These are phyloP conservation scores for Cryptoblepharus egeriae DNA, from an alignment of 2,797 vertebrate species.

Conservation along the genomic window DNA sequence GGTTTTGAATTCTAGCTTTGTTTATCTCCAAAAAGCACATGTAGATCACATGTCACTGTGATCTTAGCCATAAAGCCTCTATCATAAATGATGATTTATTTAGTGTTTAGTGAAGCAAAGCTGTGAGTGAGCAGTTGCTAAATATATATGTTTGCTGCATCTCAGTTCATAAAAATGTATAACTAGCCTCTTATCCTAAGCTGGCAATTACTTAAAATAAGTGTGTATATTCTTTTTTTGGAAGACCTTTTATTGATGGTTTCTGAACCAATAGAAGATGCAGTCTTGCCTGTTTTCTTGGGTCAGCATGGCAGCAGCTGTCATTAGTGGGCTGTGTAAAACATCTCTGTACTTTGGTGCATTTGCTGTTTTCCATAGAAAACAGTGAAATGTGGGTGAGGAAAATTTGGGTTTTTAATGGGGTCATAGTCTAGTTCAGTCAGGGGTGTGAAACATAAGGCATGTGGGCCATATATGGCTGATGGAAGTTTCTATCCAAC, in stretches of 20 bases:
- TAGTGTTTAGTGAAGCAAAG: background rate
- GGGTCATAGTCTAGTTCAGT: background rate
- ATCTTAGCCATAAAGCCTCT: background rate
- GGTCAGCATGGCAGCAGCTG: background rate
- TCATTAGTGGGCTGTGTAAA: background rate
- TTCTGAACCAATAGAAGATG: background rate
- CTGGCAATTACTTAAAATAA: background rate
- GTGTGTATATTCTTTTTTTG: background rate
- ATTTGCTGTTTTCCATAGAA: background rate
- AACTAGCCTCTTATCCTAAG: background rate
- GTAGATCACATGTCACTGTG: background rate
- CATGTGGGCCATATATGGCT: too few relatives aligned
- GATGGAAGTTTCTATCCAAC: too few relatives aligned
- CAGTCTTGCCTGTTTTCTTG: background rate
- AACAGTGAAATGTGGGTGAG: too few relatives aligned
- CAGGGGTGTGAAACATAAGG: too few relatives aligned
- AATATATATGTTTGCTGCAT: constrained; percentile 5
- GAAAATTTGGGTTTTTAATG: background rate
- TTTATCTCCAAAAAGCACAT: background rate
- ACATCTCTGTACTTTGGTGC: background rate
- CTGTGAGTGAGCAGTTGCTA: background rate
- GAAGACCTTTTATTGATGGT: background rate
- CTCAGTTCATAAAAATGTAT: background rate
- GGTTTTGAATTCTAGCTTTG: background rate
- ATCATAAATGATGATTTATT: background rate